A percentile compares a stretch with the other conserved stretches of the same genome.
Evolutionary conservation across 2,113 vertebrate species (phyloP).

Genomic region (Blennius ocellaris): DNA sequence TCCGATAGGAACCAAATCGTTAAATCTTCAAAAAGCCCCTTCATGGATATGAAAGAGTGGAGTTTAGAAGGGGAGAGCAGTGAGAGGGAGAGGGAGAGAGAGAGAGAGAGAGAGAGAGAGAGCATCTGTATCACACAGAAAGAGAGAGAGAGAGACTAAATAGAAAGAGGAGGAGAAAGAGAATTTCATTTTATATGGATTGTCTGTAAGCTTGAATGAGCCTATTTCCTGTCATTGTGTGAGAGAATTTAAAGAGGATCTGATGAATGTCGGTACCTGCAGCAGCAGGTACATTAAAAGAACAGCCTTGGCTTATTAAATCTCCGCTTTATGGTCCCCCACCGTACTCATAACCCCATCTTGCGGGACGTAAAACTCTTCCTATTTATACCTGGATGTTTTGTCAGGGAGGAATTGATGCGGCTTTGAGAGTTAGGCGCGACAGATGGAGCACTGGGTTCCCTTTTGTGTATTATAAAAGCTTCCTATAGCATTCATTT

Average conservation of each 20-base stretch:
- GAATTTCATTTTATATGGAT: constrained; percentile 51
- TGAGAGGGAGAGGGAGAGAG: not conserved
- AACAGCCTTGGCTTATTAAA: constrained; percentile 33
- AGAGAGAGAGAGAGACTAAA: constrained; percentile 30
- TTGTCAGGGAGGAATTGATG: constrained; percentile 20
- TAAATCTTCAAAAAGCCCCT: constrained; percentile 34
- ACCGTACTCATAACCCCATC: constrained; percentile 37
- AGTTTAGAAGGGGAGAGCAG: not conserved
- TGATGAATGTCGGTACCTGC: constrained; percentile 54
- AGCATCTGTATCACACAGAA: constrained; percentile 13
- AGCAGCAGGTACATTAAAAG: constrained; percentile 55
- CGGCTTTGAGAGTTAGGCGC: constrained; percentile 32
- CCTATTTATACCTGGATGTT: constrained; percentile 51
- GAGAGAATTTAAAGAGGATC: constrained; percentile 50
- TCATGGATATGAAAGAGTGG: constrained; percentile 5
- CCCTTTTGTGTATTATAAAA: constrained; percentile 35
- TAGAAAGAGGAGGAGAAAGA: constrained; percentile 9
- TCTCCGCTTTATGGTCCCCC: constrained; percentile 28
- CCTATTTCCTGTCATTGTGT: constrained; percentile 55
- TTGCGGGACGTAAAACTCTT: constrained; percentile 23
- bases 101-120: constrained; percentile 1
- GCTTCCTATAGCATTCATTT: constrained; percentile 14
- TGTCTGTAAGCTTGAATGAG: constrained; percentile 51
- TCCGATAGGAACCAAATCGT: constrained; percentile 40
- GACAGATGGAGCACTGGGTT: constrained; percentile 54